phyloP scores from a whole-genome alignment of 1,140 invertebrate species.

The Neodiprion pinetum region DNA sequence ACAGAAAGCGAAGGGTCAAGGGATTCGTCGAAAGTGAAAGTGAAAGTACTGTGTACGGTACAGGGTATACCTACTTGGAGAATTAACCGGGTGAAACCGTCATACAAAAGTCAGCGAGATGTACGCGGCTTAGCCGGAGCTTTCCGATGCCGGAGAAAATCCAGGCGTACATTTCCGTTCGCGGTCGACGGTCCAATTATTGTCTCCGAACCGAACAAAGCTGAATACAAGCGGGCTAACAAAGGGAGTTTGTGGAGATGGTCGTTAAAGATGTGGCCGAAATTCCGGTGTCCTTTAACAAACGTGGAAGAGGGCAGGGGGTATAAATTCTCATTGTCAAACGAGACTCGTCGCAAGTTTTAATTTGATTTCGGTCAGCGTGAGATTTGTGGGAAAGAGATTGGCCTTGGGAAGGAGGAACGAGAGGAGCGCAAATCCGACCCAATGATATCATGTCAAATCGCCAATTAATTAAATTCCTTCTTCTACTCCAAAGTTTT shows the following conservation, averaged over 20 bases:
- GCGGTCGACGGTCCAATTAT: constrained; percentile 6
- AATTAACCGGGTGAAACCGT: not conserved
- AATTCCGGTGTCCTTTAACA: not conserved
- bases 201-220: not conserved
- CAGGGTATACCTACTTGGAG: not conserved
- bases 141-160: not conserved
- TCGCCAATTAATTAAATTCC: constrained; percentile 57
- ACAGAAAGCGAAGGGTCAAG: not conserved
- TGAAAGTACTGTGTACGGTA: too few species aligned
- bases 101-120: too few species aligned
- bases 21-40: not conserved
- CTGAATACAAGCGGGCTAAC: not conserved
- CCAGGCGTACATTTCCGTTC: not conserved
- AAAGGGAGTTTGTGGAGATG: not conserved
- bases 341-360: not conserved
- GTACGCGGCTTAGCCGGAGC: not conserved
- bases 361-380: not conserved
- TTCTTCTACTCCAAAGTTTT: constrained; percentile 41
- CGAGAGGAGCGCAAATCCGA: not conserved
- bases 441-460: constrained; percentile 54
- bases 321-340: not conserved
- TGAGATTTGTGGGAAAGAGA: not conserved
- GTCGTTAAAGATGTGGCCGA: constrained; percentile 5
- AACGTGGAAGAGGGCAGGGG: not conserved
- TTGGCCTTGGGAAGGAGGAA: not conserved